These are phyloP conservation scores for Gallinago paraguaiae DNA, from an alignment of 2,113 vertebrate species.

Conservation along the genomic window DNA sequence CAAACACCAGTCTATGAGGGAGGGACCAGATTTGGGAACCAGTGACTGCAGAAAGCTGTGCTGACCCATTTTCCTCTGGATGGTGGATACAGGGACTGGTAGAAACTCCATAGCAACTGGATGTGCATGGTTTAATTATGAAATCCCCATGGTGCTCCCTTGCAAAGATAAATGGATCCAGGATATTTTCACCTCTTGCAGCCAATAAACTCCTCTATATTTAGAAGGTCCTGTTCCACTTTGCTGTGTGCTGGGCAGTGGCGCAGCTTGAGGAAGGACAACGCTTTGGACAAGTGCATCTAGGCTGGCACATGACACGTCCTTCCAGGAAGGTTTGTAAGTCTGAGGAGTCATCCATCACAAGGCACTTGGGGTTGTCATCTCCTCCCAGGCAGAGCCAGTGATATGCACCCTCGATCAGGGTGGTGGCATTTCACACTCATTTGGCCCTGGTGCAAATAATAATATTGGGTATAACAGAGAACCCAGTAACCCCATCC, in stretches of 20 bases:
- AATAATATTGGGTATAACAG: fast-evolving
- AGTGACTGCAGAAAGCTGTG: not conserved
- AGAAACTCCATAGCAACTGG: conserved; percentile 68
- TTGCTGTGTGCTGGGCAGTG: not conserved
- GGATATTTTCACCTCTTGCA: not conserved
- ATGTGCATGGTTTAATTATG: conserved; percentile 17
- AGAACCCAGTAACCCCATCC: not conserved
- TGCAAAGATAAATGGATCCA: conserved; percentile 1
- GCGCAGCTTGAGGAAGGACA: not conserved
- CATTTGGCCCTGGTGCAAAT: not conserved
- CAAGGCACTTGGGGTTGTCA: fast-evolving
- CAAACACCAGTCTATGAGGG: fast-evolving
- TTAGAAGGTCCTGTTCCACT: conserved; percentile 42
- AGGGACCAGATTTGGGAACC: not conserved
- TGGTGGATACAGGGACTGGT: conserved; percentile 28
- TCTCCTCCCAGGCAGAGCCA: not conserved
- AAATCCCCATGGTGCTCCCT: conserved; percentile 33
- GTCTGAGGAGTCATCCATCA: not conserved
- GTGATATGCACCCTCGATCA: fast-evolving
- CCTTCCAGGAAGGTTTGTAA: not conserved
- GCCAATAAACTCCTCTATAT: not conserved
- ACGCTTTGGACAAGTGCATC: fast-evolving
- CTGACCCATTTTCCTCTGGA: conserved; percentile 70
- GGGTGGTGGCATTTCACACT: fast-evolving
- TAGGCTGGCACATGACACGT: not conserved